These are phyloP conservation scores for Cydia fagiglandana DNA, from an alignment of 1,140 invertebrate genomes.

Conservation along the genomic window DNA sequence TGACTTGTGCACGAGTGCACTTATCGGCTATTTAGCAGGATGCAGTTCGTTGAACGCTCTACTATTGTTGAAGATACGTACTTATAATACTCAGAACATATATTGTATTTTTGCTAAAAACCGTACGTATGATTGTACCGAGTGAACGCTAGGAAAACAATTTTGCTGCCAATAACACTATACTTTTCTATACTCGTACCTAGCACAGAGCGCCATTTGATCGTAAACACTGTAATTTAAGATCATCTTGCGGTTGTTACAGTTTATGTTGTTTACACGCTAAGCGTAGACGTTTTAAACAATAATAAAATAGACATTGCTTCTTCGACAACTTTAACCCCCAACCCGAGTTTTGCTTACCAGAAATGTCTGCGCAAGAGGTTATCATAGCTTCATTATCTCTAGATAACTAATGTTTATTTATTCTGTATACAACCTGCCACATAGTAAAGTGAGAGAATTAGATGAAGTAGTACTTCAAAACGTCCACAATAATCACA, in stretches of 20 bases:
- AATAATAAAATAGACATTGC: not conserved
- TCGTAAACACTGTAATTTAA: slow-evolving; percentile 11
- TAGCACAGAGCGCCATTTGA: slow-evolving; percentile 13
- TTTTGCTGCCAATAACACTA: slow-evolving; percentile 1
- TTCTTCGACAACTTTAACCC: not conserved
- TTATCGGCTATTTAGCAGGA: slow-evolving; percentile 8
- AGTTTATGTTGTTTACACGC: slow-evolving; percentile 13
- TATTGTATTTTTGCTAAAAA: not conserved
- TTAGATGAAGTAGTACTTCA: not conserved
- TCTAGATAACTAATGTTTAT: slow-evolving; percentile 25
- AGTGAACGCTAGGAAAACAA: not conserved
- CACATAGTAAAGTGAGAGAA: slow-evolving; percentile 6
- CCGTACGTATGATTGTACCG: not conserved
- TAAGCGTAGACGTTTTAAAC: not conserved
- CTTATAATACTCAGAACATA: not conserved
- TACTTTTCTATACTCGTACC: slow-evolving; percentile 8
- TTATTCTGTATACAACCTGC: not conserved
- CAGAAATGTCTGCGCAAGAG: not conserved
- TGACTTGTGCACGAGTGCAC: not conserved
- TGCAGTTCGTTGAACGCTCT: not conserved
- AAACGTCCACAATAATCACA: not conserved
- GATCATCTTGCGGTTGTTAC: not conserved
- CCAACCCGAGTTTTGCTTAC: not conserved
- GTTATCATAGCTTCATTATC: slow-evolving; percentile 14
- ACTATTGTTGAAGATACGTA: not conserved